Evolutionary conservation across 2,888 invertebrate species (phyloP), one percentile per base, ranked within the genome.

Genomic region (Lepidocyrtinus sp.): DNA sequence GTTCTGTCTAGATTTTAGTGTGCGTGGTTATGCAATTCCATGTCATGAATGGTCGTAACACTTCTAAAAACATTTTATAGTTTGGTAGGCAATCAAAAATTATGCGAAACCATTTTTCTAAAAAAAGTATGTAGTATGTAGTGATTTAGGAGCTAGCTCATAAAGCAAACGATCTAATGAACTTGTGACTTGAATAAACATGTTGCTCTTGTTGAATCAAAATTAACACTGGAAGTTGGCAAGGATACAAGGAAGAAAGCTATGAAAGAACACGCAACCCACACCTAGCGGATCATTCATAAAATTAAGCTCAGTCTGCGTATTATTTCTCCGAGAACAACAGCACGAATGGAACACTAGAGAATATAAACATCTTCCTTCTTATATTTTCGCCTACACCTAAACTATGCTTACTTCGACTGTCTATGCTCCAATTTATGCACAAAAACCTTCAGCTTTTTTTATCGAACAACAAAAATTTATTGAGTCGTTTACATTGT

Each of bases 211-310:
- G 55, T n/a, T n/a, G 55, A 55, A 17, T 15, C 7, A 36, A 17
- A 55, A 17, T n/a, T 55, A 55, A 55, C n/a, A n/a, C n/a, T 17
- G 17, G 17, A 2, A 55, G 55, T 15, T 55, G 55, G n/a, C 17
- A 17, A 55, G 9, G 17, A 55, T 7, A n/a, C 15, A 55, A 17
- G 59, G 70, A 59, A 59, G n/a, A 24, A 36, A 64, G 70, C 69
- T 63, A 46, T 63, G 68, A 25, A 26, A 68, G 19, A 71, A 77
- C 65, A 71, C 72, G 77, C 72, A 77, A 72, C 77, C 67, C 71
- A 72, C 77, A 77, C 77, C 77, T 77, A 77, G 77, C 77, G 77
- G 77, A 65, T 72, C 77, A 67, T 68, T 72, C 77, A 77, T 77
- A 72, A 77, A 77, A 72, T 77, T 25, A 62, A 26, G 46, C 17